Conservation (phyloP, 2,797 vertebrate genomes). For the Chlorospingus semifuscus region DNA sequence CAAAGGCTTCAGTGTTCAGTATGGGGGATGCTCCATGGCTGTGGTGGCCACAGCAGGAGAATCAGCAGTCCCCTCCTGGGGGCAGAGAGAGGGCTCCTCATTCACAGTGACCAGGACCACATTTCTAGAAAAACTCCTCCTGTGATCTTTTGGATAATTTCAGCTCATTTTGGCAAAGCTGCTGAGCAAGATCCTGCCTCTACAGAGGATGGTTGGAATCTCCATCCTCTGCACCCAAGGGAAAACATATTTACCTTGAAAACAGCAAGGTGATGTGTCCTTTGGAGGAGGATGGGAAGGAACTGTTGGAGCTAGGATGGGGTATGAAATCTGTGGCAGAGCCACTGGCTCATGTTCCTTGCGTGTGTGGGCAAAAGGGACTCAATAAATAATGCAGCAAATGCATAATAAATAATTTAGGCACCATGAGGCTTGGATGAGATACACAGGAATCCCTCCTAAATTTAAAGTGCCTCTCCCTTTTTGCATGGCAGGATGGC, state of each 20-base stretch:
- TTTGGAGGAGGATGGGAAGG: background rate
- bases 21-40: rapidly evolving
- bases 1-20: rapidly evolving
- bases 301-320: background rate
- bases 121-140: background rate
- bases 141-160: background rate
- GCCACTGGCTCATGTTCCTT: background rate
- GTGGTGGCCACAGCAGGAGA: background rate
- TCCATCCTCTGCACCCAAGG: background rate
- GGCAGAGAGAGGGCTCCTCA: background rate
- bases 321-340: background rate
- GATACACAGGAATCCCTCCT: background rate
- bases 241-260: background rate
- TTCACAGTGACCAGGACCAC: background rate
- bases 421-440: background rate
- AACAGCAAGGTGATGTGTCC: background rate
- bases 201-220: rapidly evolving
- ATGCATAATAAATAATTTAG: background rate
- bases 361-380: background rate
- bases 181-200: background rate
- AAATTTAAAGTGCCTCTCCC: background rate
- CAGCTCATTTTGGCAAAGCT: background rate
- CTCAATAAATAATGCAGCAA: background rate
- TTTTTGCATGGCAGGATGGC: background rate
- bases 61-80: background rate